Base-by-base conservation (phyloP, 2,797 vertebrate species). In the Echiichthys vipera region DNA sequence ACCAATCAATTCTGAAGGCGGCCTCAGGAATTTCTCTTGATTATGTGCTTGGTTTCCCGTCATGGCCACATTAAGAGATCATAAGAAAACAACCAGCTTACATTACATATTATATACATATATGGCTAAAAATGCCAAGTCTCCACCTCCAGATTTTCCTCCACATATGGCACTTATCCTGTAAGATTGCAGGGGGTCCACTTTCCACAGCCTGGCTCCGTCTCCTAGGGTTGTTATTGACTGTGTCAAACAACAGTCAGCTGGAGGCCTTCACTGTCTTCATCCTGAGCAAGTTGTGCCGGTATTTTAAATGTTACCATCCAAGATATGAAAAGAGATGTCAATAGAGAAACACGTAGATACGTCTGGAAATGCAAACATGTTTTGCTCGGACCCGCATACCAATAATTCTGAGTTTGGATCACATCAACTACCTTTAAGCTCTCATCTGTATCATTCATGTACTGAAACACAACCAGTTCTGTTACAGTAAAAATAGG, bases 1-100 rank as follows among this genome's bases (percentile, higher is more conserved):
- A 80, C 79, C 70, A 61, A 92, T 91, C 86, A 83, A 89, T 86
- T 81, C 77, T 32, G 30, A 55, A 55, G 51, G 64, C 37, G 2
- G 78, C 83, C 83, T 83, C 80, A 84, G 88, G 84, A 93, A 90
- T 90, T 78, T 58, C 68, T 72, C 62, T 65, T 86, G 73, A 90
- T 88, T 83, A 80, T 39, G 74, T 64, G 79, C 79, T 86, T 82
- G 70, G 76, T 71, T 75, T 85, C 62, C 25, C 43, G 59, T 61
- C 15, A 11, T 11, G 55, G 66, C 87, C 91, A 89, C 88, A 85
- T 80, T 71, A 84, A 71, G 77, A 77, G 77, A 45, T 67, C 11
- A 43, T 61, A 57, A 68, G 66, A 77, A 85, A 78, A 68, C 43
- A 63, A 39, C 66, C 61, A 66, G 58, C 51, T 68, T 81, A 42